Conservation (phyloP, 2,113 vertebrate genomes). For the human (Homo sapiens) region DNA sequence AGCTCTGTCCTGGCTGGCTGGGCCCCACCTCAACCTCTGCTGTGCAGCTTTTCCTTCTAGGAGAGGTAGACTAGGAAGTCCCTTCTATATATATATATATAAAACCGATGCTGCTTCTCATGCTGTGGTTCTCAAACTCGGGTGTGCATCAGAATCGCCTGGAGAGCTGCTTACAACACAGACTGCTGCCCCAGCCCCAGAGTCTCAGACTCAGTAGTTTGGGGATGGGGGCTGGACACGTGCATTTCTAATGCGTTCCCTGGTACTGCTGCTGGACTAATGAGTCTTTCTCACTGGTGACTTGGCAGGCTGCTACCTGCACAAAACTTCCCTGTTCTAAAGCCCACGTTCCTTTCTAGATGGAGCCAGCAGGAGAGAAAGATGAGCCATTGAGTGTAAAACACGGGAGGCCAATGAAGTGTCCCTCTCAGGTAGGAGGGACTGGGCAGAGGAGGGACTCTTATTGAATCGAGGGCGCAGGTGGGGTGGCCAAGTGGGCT, state of each 20-base stretch:
- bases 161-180: not conserved
- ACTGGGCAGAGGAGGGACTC: too few relatives aligned
- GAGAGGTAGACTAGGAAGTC: not conserved
- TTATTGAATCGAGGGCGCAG: not conserved
- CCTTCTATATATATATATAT: not conserved
- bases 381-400: constrained; percentile 19
- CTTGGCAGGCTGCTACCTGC: not conserved
- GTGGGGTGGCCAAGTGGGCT: not conserved
- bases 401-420: constrained; percentile 54
- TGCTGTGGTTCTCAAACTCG: accelerated
- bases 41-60: not conserved
- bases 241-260: not conserved
- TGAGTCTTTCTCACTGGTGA: not conserved
- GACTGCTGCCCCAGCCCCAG: not conserved
- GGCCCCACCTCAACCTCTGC: not conserved
- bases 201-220: not conserved
- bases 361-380: constrained; percentile 81
- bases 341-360: constrained; percentile 72
- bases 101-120: not conserved
- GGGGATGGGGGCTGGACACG: not conserved
- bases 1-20: not conserved
- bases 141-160: accelerated
- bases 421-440: constrained; percentile 83
- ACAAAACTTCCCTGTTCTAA: not conserved
- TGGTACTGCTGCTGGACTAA: not conserved